Evolutionary conservation across 2,113 vertebrate genomes (phyloP).

Genomic region (Cichladusa arquata): DNA sequence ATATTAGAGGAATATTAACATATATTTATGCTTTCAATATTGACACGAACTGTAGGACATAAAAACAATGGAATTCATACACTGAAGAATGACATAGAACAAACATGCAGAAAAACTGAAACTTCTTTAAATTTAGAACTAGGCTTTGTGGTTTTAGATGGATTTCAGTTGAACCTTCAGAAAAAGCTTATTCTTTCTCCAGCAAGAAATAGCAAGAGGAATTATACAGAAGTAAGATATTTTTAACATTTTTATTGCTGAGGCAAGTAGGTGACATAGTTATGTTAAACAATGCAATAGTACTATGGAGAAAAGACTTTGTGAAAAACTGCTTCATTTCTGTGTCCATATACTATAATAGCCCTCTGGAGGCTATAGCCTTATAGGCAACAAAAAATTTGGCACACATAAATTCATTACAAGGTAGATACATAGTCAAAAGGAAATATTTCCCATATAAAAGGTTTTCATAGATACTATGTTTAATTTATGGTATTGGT

Average conservation of each 20-base stretch:
- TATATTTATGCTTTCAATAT: not conserved
- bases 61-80: not conserved
- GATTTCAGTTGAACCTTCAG: not conserved
- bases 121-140: not conserved
- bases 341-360: not conserved
- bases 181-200: not conserved
- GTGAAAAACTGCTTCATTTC: not conserved
- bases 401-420: not conserved
- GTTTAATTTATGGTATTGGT: not conserved
- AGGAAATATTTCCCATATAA: not conserved
- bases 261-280: not conserved
- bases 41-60: not conserved
- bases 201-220: not conserved
- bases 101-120: not conserved
- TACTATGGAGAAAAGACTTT: not conserved
- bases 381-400: not conserved
- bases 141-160: not conserved
- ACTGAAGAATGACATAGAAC: not conserved
- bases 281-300: not conserved
- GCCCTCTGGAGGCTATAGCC: not conserved
- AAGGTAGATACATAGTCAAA: not conserved
- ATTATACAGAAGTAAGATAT: not conserved
- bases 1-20: not conserved
- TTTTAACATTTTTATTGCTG: not conserved
- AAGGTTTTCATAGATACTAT: not conserved